Evolutionary conservation across 1,140 invertebrate species (phyloP), one percentile per base, ranked within the genome.

Genomic region (Drosophila ficusphila): DNA sequence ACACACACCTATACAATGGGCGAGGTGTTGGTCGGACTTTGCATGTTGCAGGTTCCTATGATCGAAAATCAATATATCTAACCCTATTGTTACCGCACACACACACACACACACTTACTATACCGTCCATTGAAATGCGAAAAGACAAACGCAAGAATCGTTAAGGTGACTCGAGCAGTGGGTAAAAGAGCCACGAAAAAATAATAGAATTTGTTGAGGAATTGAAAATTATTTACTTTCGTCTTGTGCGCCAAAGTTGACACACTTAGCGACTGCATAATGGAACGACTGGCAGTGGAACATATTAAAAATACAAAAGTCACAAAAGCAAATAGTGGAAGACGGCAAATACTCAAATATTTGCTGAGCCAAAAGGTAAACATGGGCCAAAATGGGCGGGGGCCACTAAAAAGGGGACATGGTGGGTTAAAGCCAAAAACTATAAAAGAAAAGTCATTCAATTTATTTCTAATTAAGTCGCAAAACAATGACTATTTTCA

Each of bases 31-130:
- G 52, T 42, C 49, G 68, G 34, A 36, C 74, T 69, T 79, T 62
- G 76, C 77, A 74, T 73, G 73, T 72, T 82, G 79, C 79, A 78
- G 76, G 81, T 81, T 86, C 71, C 86, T 86, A 81, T 85, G 79
- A 85, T 85, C 81, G 81, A 85, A 85, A 85, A 85, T 85, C 79
- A 76, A 85, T 85, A 85, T 75, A 75, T 76, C 65, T 74, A 72
- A 76, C 76, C 69, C 65, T 52, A 78, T 64, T 78, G 51, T 70
- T 48, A 12, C 60, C 44, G 19, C 27, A 60, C 36, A 58, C 52
- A 39, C 33, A 57, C 18, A 25, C 19, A 41, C 8, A 48, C 18
- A 44, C 18, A 11, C 38, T n/a, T n/a, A n/a, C n/a, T n/a, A n/a
- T n/a, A 27, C 23, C 41, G 27, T 51, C 36, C 61, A 29, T 47